Evolutionary conservation across 2,113 vertebrate genomes (phyloP).

Genomic region (Otolemur garnettii): DNA sequence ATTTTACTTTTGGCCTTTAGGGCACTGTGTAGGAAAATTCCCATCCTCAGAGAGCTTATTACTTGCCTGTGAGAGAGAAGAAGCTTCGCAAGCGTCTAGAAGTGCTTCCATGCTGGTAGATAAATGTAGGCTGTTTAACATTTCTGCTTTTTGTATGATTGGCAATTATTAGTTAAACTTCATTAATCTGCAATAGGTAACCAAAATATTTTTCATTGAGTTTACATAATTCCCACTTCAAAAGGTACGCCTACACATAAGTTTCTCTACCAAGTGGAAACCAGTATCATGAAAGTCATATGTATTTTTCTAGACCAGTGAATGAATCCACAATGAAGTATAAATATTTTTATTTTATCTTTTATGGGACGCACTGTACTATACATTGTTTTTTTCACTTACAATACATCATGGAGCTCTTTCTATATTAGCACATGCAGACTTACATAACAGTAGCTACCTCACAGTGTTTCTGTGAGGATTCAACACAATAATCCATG

Average conservation of each 20-base stretch:
- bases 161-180: constrained; percentile 27
- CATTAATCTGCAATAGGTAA: neutral
- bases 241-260: neutral
- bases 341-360: constrained; percentile 29
- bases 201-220: neutral
- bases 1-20: neutral
- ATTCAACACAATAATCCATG: constrained; percentile 11
- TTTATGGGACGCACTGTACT: neutral
- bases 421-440: neutral
- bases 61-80: constrained; percentile 13
- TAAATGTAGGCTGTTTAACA: neutral
- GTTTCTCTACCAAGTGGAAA: constrained; percentile 12
- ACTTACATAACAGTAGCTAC: neutral
- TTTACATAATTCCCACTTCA: neutral
- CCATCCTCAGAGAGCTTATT: neutral
- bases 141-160: neutral
- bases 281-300: neutral
- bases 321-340: neutral
- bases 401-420: neutral
- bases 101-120: neutral
- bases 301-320: neutral
- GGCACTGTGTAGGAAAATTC: neutral
- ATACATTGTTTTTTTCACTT: constrained; percentile 14
- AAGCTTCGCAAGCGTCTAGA: neutral
- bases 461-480: neutral